Base-by-base conservation (phyloP, 2,113 vertebrate genomes). In the Psittacula cyanocephala region DNA sequence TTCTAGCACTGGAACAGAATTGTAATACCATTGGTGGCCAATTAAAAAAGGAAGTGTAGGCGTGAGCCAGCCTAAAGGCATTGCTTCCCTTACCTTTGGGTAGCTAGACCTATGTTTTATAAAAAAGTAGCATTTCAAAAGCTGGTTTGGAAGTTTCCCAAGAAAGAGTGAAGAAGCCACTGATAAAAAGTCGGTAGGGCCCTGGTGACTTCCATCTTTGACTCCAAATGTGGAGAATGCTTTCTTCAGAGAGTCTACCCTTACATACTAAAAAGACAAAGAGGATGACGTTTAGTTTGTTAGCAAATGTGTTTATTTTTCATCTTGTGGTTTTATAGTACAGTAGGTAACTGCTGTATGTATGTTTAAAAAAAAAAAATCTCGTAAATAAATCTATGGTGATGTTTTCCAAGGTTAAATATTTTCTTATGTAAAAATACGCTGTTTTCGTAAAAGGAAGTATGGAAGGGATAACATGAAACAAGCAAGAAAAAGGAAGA, bases 371-470 rank as follows among this genome's bases (percentile, higher is more conserved):
- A 69, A 59, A 69, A 59, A 72, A 46, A 46, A 23, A 3, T 64
- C 4, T 84, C 47, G 18, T 7, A 1, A 81, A 63, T 44, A 20
- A 29, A 70, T 44, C 6, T 49, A 14, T 15, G 13, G 20, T 39
- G 12, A 13, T 10, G 3, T 35, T 68, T 82, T 53, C 18, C 29
- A 46, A 13, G 6, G 27, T 84, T 68, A 92, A 81, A 31, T 79
- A 68, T 55, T 88, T 68, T 81, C 16, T 35, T 47, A 13, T 28
- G 11, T n/a, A 50, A 86, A 89, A 87, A 55, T 13, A 25, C 1
- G 17, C 1, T 0, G 8, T 64, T 81, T 89, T 78, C 20, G 14
- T 19, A 41, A 19, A 31, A 10, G 3, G 4, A 3, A 25, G 0
- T 64, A 47, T 44, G 22, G 8, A 84, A 77, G 1, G 9, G 7